Evolutionary conservation across 2,113 vertebrate species (phyloP).

Genomic region (Entomyzon cyanotis): DNA sequence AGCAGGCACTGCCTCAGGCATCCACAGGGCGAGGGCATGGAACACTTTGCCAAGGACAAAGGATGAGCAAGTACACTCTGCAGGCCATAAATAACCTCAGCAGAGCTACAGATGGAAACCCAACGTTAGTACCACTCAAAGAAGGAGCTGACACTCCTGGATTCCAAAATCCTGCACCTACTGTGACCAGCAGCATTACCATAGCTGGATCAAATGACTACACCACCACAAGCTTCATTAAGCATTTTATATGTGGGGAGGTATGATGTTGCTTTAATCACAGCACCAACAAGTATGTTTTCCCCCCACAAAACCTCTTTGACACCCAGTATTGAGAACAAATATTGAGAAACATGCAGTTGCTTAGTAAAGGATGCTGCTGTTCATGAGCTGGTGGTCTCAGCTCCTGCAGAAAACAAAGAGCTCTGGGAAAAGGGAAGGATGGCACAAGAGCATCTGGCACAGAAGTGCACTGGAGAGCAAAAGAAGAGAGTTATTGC

Average conservation of each 20-base stretch:
- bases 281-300: neutral
- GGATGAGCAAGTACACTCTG: neutral
- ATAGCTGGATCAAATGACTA: neutral
- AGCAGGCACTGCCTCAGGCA: neutral
- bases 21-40: neutral
- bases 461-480: neutral
- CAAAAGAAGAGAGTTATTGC: neutral
- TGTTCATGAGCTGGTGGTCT: neutral
- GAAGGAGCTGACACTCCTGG: neutral
- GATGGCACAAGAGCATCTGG: neutral
- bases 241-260: neutral
- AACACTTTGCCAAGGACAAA: constrained; percentile 27
- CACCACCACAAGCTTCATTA: neutral
- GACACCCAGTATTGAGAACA: neutral
- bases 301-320: neutral
- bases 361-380: neutral
- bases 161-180: neutral
- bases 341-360: neutral
- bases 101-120: neutral
- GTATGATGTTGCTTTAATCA: neutral
- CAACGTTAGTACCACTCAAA: neutral
- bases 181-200: neutral
- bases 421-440: neutral
- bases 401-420: neutral
- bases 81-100: neutral